Base-by-base conservation (phyloP, 2,113 vertebrate species). In the Poeciliopsis retropinna region DNA sequence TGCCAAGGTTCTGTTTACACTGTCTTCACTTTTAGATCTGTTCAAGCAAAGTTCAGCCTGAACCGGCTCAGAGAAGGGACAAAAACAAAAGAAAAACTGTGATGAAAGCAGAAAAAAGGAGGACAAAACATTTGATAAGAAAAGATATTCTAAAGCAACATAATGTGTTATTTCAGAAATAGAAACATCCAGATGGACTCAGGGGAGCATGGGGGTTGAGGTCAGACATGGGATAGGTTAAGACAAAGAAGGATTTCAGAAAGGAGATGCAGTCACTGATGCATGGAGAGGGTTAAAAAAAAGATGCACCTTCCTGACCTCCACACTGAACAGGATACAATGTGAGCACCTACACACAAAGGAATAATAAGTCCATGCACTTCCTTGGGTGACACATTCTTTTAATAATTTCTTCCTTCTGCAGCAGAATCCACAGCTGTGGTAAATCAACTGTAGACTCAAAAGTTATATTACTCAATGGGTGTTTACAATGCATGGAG, bases 1-100 rank as follows among this genome's bases (percentile, higher is more conserved):
- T 83, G 81, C 80, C 85, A 85, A 78, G 54, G n/a, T 73, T 83
- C 72, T 88, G 85, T 88, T 90, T 80, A 67, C 75, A 31, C 60
- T 79, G 17, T 79, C 82, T 75, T 71, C 71, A 28, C 63, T 79
- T 54, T 47, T 34, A 72, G 68, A 15, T 41, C 30, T 12, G 28
- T 74, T 76, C 57, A 82, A 86, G 70, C 75, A 75, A 47, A 79
- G 64, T 80, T 85, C 75, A 78, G 64, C 71, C 72, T 80, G 64
- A 84, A 66, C 72, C 66, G 31, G 68, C 25, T 66, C 60, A 41
- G 70, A 60, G 74, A 73, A 65, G 75, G 64, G 54, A 39, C 47
- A 27, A 70, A 66, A 66, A 73, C 39, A n/a, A 67, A 70, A 32
- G 81, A 71, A 71, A 70, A 78, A 41, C 28, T 80, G 67, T 19